Evolutionary conservation across 1,140 invertebrate species (phyloP).

Genomic region (Cyclargus thomasi): DNA sequence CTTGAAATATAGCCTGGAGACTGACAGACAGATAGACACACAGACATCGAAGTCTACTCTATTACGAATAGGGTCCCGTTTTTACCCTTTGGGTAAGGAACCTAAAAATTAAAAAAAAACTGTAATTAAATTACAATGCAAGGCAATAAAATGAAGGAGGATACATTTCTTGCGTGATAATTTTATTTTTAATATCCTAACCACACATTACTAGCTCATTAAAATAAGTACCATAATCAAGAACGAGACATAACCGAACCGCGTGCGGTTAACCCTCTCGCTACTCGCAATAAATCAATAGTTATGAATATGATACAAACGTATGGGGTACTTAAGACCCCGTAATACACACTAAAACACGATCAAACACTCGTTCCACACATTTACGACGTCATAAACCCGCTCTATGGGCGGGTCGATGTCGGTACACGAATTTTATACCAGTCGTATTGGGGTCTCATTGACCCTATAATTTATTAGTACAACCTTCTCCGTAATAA

Average conservation of each 20-base stretch:
- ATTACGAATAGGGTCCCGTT: no score
- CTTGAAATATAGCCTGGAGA: no score
- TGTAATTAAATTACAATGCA: no score
- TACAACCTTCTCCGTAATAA: neutral
- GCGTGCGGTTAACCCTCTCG: slow-evolving; percentile 1
- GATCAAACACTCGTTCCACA: slow-evolving; percentile 34
- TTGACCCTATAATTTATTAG: slow-evolving; percentile 27
- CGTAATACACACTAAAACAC: slow-evolving; percentile 24
- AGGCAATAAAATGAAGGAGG: no score
- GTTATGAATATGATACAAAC: slow-evolving; percentile 17
- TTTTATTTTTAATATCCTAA: no score
- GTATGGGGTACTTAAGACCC: slow-evolving; percentile 22
- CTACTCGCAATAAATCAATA: slow-evolving; percentile 16
- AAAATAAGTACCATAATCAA: neutral
- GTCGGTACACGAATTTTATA: slow-evolving; percentile 24
- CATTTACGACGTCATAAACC: slow-evolving; percentile 28
- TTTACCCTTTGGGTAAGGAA: no score
- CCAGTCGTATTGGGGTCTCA: slow-evolving; percentile 9
- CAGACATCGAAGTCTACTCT: no score
- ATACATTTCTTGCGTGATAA: no score
- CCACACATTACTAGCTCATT: neutral
- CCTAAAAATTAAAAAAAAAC: no score
- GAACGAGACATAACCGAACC: neutral
- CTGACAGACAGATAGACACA: no score
- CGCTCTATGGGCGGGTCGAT: slow-evolving; percentile 11